Evolutionary conservation across 2,888 invertebrate species (phyloP).

Genomic region (Pristionchus maxplancki): DNA sequence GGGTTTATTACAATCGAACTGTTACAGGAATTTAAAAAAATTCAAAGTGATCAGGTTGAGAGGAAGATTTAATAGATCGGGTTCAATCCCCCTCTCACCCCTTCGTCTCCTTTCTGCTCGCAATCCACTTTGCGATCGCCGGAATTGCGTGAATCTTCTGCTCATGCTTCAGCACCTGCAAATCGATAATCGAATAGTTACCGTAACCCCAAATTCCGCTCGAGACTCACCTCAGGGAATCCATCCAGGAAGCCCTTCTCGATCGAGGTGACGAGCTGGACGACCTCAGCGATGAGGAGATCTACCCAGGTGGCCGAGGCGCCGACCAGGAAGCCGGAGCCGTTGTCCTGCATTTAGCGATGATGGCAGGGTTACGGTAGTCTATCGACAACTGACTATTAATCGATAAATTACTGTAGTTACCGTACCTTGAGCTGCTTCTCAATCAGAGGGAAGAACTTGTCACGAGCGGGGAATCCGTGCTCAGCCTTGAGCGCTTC

Average conservation of each 20-base stretch:
- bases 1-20: too few relatives aligned
- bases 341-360: background rate
- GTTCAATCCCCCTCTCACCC: background rate
- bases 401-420: too few relatives aligned
- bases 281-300: slow-evolving; percentile 49
- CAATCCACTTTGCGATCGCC: slow-evolving; percentile 67
- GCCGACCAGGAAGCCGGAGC: background rate
- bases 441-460: slow-evolving; percentile 26
- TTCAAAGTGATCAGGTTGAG: too few relatives aligned
- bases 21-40: too few relatives aligned
- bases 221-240: slow-evolving; percentile 61
- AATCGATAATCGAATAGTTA: too few relatives aligned
- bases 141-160: slow-evolving; percentile 69
- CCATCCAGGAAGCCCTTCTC: slow-evolving; percentile 63
- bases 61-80: too few relatives aligned
- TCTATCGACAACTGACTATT: background rate
- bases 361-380: too few relatives aligned
- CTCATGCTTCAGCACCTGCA: slow-evolving; percentile 56
- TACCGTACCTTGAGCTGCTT: slow-evolving; percentile 39
- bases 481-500: slow-evolving; percentile 26
- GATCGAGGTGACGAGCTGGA: slow-evolving; percentile 57
- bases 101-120: slow-evolving; percentile 63
- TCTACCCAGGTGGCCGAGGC: background rate
- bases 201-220: too few relatives aligned
- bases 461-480: slow-evolving; percentile 27